Base-by-base conservation (phyloP, 2,113 vertebrate species). In the Nyctereutes procyonoides region DNA sequence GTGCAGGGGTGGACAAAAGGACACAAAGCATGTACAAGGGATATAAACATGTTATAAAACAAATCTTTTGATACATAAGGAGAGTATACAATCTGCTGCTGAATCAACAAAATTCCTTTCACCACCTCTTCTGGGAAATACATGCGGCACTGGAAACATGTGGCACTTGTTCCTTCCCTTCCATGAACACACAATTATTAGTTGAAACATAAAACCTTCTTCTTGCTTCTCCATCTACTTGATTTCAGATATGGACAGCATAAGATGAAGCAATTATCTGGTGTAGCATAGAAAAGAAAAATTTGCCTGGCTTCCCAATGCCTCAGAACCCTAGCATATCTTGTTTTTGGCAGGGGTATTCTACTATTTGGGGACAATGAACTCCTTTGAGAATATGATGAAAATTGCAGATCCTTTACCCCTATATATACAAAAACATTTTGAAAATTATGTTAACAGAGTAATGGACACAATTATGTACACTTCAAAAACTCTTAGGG, bases 291-390 rank as follows among this genome's bases (percentile, higher is more conserved):
- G 43, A 12, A 67, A 73, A 13, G 30, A n/a, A 73, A 71, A 62
- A 43, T 14, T 56, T 92, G 19, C 67, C 80, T 95, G 81, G 67
- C 24, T 93, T 95, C 73, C n/a, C n/a, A 87, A 63, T 43, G 63
- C 10, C 60, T 96, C n/a, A 93, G 24, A 56, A 77, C 69, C 26
- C 86, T 24, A 51, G 1, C 9, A 56, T 30, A 58, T 14, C 43
- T 43, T 69, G 56, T 51, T 63, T 85, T 76, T 76, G 13, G 55
- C n/a, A 67, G 14, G 24, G 7, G 3, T 35, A 53, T 30, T 63
- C 56, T 63, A 69, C 11, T 60, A 81, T 51, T 63, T 56, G 58
- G 17, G 43, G 32, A 32, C 51, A 94, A 90, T 17, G 0, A 69
- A 90, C 5, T 55, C 9, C 28, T 51, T 22, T 69, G 24, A 81